phyloP scores from a whole-genome alignment of 2,113 vertebrate species.

The Archilochus colubris region DNA sequence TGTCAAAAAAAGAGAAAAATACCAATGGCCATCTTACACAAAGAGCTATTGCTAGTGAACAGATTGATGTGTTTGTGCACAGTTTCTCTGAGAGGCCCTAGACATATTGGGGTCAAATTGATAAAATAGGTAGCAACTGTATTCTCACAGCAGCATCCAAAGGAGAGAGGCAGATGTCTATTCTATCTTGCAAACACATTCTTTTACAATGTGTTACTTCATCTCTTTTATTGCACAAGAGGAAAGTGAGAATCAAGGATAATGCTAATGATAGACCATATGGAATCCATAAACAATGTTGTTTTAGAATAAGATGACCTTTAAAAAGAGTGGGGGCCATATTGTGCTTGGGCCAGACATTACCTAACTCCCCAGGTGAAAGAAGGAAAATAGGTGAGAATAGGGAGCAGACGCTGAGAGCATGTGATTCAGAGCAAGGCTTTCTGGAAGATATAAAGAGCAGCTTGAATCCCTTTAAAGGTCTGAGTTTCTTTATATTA shows the following conservation, averaged over 20 bases:
- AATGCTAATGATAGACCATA: conserved; percentile 38
- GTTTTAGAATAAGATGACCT: conserved; percentile 37
- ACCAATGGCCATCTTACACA: background rate
- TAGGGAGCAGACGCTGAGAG: conserved; percentile 28
- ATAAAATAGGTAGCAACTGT: conserved; percentile 53
- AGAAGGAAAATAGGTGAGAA: conserved; percentile 53
- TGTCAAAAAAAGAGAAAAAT: background rate
- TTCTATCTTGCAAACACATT: conserved; percentile 62
- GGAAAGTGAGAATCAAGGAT: conserved; percentile 60
- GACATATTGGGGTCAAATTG: conserved; percentile 41
- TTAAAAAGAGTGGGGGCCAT: background rate
- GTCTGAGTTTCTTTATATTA: background rate
- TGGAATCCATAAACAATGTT: conserved; percentile 66
- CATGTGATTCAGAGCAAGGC: background rate
- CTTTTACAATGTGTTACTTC: conserved; percentile 59
- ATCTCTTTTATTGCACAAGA: conserved; percentile 46
- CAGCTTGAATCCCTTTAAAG: conserved; percentile 7
- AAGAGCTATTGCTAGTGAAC: background rate
- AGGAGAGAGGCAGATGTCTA: conserved; percentile 64
- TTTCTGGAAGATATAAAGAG: conserved; percentile 58
- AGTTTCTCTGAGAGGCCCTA: conserved; percentile 36
- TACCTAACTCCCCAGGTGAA: conserved; percentile 57
- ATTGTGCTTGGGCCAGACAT: conserved; percentile 46
- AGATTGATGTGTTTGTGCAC: background rate
- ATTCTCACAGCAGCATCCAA: conserved; percentile 38